A percentile compares a stretch with the other conserved stretches of the same genome.
These are phyloP conservation scores for Gasterosteus aculeatus DNA, from an alignment of 2,113 vertebrate species.

Conservation along the genomic window DNA sequence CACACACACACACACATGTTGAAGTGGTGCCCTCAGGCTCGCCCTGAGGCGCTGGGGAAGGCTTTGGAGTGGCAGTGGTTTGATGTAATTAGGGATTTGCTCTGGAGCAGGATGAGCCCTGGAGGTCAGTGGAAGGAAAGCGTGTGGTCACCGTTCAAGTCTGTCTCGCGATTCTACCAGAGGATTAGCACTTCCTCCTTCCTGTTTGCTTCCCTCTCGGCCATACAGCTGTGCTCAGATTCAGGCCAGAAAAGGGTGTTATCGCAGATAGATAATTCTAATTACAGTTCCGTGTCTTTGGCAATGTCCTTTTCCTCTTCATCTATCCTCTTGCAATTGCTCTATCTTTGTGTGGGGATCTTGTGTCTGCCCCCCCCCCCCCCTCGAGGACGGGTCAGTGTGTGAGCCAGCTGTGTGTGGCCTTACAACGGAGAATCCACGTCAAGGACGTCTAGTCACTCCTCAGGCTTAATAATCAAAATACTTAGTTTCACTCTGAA, in stretches of 20 bases:
- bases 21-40: slow-evolving; percentile 36
- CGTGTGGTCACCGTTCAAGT: slow-evolving; percentile 12
- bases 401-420: slow-evolving; percentile 42
- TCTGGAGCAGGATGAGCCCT: slow-evolving; percentile 51
- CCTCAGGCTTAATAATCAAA: neutral
- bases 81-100: slow-evolving; percentile 56
- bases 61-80: slow-evolving; percentile 40
- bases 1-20: slow-evolving; percentile 23
- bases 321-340: slow-evolving; percentile 48
- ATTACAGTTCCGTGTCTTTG: slow-evolving; percentile 49
- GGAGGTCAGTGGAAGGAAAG: slow-evolving; percentile 58
- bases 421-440: slow-evolving; percentile 13
- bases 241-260: slow-evolving; percentile 49
- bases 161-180: slow-evolving; percentile 61
- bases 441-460: slow-evolving; percentile 23
- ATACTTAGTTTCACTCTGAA: slow-evolving; percentile 1
- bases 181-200: slow-evolving; percentile 76
- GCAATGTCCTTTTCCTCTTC: slow-evolving; percentile 54
- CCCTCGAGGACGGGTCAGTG: slow-evolving; percentile 33
- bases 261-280: slow-evolving; percentile 52
- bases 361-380: slow-evolving; percentile 5
- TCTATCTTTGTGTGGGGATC: slow-evolving; percentile 51
- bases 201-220: slow-evolving; percentile 74
- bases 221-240: slow-evolving; percentile 61
- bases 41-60: slow-evolving; percentile 29